Evolutionary conservation across 1,140 invertebrate genomes (phyloP), one percentile per base, ranked within the genome.

Genomic region (Leguminivora glycinivorella): DNA sequence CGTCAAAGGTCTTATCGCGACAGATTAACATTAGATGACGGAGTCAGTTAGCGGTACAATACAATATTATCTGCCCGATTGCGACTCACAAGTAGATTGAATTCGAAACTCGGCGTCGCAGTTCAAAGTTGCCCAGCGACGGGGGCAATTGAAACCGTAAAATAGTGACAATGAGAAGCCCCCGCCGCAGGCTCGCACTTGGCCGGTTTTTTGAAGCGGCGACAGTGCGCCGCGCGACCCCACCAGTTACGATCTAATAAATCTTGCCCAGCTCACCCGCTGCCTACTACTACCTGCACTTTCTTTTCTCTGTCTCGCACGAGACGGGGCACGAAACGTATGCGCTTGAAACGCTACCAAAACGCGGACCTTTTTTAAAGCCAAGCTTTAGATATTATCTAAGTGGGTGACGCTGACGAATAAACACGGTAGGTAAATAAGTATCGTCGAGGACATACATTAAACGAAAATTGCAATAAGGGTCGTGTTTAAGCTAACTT

Each of bases 181-280:
- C 58, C 26, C 25, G 26, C 47, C 47, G 58, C 58, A n/a, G 17
- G 58, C 58, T 63, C 58, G 58, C 58, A 63, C 58, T 63, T 63
- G 58, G 25, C 58, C 58, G 26, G 58, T 63, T 63, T 63, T 75
- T 76, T 72, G 22, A 47, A 26, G 60, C 77, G 77, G 75, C 76
- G 78, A 78, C 74, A 74, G 63, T 38, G 69, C 69, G 76, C 75
- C 81, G 75, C 72, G 77, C 77, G 79, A 82, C 84, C 82, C 78
- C 83, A 75, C 75, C 75, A 78, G 82, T 86, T 88, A 86, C 83
- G 84, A 86, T 84, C 86, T 85, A 87, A 88, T 88, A 88, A 88
- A 88, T 88, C 84, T 83, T 75, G 77, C 78, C 73, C 73, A 75
- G 52, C 75, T 75, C 79, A 75, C 29, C 63, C 72, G 79, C 78